These are phyloP conservation scores for Pandemis cinnamomeana DNA, from an alignment of 2,888 invertebrate species.

Conservation along the genomic window DNA sequence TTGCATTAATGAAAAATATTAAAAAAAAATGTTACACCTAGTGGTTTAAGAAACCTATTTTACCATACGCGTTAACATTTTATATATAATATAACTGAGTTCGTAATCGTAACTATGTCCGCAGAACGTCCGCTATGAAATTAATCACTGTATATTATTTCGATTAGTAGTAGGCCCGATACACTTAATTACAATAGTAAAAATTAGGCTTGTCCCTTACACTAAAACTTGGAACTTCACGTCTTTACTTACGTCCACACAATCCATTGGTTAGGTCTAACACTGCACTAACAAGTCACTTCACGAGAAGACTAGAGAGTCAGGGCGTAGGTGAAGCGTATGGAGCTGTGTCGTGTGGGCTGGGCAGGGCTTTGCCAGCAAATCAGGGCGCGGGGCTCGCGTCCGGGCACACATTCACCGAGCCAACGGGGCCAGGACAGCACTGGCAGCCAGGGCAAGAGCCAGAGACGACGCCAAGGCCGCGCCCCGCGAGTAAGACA, in stretches of 20 bases:
- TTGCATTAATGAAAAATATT: constrained; percentile 81
- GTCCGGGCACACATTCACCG: constrained; percentile 83
- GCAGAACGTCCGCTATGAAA: constrained; percentile 50
- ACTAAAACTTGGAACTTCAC: constrained; percentile 60
- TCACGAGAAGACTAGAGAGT: constrained; percentile 79
- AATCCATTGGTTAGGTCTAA: constrained; percentile 48
- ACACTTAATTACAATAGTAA: constrained; percentile 68
- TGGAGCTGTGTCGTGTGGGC: constrained; percentile 71
- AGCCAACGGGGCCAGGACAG: constrained; percentile 78
- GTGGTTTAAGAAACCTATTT: constrained; percentile 82
- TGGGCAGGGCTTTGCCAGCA: constrained; percentile 76
- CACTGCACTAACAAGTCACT: constrained; percentile 51
- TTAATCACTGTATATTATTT: constrained; percentile 58
- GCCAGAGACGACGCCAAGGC: constrained; percentile 80
- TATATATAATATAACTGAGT: constrained; percentile 70
- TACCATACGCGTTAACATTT: constrained; percentile 80
- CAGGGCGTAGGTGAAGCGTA: constrained; percentile 73
- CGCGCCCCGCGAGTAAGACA: constrained; percentile 87
- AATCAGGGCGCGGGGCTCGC: constrained; percentile 73
- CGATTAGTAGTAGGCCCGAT: constrained; percentile 79
- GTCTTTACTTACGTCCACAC: constrained; percentile 57
- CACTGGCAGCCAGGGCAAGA: constrained; percentile 75
- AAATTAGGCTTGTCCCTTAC: constrained; percentile 77
- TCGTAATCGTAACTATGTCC: constrained; percentile 63
- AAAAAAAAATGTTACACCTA: constrained; percentile 78